Evolutionary conservation across 2,113 vertebrate species (phyloP).

Genomic region (Larimichthys crocea): DNA sequence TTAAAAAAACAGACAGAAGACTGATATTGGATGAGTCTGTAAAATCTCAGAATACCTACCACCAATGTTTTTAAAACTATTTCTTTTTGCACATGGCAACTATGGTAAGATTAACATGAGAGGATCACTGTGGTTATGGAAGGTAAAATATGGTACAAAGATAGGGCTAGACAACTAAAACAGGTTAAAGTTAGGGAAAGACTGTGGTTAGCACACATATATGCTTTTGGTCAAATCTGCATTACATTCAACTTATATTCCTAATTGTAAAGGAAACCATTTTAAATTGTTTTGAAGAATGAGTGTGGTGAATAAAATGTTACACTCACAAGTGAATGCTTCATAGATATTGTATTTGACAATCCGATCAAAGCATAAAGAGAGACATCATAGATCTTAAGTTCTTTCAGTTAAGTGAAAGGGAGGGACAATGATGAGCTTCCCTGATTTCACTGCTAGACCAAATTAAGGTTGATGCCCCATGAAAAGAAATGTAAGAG

Average conservation of each 20-base stretch:
- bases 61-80: too few relatives aligned
- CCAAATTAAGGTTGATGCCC: slow-evolving; percentile 79
- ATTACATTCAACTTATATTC: background rate
- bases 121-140: too few relatives aligned
- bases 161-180: too few relatives aligned
- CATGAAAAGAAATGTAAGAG: slow-evolving; percentile 73
- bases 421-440: slow-evolving; percentile 38
- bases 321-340: slow-evolving; percentile 8
- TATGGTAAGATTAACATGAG: too few relatives aligned
- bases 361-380: background rate
- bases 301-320: background rate
- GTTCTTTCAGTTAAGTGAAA: slow-evolving; percentile 18
- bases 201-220: background rate
- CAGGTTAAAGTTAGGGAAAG: background rate
- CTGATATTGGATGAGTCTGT: background rate
- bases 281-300: background rate
- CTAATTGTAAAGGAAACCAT: background rate
- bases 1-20: background rate
- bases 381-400: background rate
- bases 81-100: too few relatives aligned
- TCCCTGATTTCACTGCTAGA: slow-evolving; percentile 59
- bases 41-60: background rate
- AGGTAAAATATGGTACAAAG: too few relatives aligned
- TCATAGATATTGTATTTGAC: background rate
- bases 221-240: background rate